Evolutionary conservation across 2,888 invertebrate species (phyloP).

Genomic region (Halictus ligatus): DNA sequence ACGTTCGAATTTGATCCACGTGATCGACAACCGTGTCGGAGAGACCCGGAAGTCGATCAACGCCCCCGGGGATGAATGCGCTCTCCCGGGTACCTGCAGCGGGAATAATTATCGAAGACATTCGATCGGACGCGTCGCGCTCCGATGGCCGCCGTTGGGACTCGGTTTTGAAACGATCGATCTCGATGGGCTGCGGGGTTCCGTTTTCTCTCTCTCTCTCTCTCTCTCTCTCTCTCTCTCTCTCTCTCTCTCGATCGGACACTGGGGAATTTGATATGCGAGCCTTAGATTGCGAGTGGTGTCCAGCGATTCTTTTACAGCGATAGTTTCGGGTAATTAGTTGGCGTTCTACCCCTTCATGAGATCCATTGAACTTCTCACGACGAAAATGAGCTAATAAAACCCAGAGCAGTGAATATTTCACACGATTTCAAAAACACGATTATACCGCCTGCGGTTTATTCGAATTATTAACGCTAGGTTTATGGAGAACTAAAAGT

Average conservation of each 20-base stretch:
- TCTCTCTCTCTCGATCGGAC: neutral
- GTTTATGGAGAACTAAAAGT: too few species aligned
- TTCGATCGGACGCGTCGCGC: slow-evolving; percentile 36
- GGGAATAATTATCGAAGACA: slow-evolving; percentile 56
- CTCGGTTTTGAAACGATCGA: neutral
- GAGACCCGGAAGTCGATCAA: slow-evolving; percentile 72
- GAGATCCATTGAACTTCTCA: neutral
- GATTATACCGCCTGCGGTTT: too few species aligned
- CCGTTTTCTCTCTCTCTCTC: neutral
- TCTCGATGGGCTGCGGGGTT: neutral
- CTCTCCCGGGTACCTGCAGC: slow-evolving; percentile 26
- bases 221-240: too few species aligned
- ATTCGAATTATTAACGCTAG: too few species aligned
- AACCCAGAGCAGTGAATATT: too few species aligned
- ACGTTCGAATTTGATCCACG: slow-evolving; percentile 68
- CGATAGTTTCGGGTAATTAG: neutral
- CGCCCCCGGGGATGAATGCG: slow-evolving; percentile 48
- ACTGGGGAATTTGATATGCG: neutral
- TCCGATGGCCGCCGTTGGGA: neutral
- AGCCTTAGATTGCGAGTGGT: neutral
- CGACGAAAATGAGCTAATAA: too few species aligned
- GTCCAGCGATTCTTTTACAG: neutral
- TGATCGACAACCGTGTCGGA: slow-evolving; percentile 56
- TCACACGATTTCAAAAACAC: too few species aligned
- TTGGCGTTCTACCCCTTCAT: neutral